Evolutionary conservation across 2,797 vertebrate species (phyloP), one percentile per base, ranked within the genome.

Genomic region (Oreortyx pictus): DNA sequence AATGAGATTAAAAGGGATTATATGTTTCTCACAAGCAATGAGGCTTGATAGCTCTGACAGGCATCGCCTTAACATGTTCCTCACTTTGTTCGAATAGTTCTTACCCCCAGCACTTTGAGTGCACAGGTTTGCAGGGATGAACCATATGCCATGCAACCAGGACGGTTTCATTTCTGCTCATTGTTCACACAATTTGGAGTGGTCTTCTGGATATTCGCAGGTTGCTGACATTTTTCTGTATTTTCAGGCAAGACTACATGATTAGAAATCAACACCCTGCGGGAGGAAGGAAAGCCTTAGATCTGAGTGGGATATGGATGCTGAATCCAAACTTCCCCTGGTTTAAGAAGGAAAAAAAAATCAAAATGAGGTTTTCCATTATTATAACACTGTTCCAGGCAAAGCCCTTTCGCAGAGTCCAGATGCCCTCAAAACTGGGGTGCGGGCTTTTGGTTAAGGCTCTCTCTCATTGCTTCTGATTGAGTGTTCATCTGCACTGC

Each of bases 1-100:
- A 95, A 95, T 86, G 71, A 64, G 89, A 93, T 96, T 96, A 92
- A 70, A 82, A 73, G 79, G 89, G 90, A 92, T 94, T 94, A 86
- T 4, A 39, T 43, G 64, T 46, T 89, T 66, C 79, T 94, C 4
- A 29, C 79, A 86, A 78, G 89, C 79, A 65, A 2, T 33, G 79
- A 92, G 60, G 68, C 79, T 94, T 67, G 79, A 92, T 76, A 89
- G 90, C 89, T 89, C 74, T 72, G 82, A 39, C 82, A 89, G 70
- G 75, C 84, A 49, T 24, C 4, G 25, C 85, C 67, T 79, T 24
- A 56, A 86, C 74, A 23, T 2, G 35, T 31, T 65, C 79, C 52
- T 59, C 70, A 23, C 84, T 89, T 84, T 50, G 37, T 74, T 27
- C 44, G 76, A 92, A 11, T 13, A 78, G 49, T n/a, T 80, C 19